Conservation (phyloP, 2,888 invertebrate species). For the Spilarctia lutea region DNA sequence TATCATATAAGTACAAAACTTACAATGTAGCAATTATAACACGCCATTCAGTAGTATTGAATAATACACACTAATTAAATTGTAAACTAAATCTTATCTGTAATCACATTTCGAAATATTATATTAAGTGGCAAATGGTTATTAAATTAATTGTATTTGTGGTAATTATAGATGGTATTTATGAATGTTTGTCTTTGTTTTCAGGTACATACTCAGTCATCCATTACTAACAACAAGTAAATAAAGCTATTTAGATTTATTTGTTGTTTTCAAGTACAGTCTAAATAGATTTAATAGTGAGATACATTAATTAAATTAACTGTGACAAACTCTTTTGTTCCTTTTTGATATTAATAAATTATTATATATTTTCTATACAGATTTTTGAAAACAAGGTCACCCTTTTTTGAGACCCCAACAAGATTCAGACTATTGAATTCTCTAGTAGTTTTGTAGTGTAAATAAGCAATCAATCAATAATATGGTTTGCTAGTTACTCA, state of each 20-base stretch:
- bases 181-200: slow-evolving; percentile 26
- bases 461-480: neutral
- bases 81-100: neutral
- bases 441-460: neutral
- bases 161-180: slow-evolving; percentile 22
- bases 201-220: slow-evolving; percentile 25
- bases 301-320: neutral
- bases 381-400: neutral
- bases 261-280: neutral
- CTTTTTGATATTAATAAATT: neutral
- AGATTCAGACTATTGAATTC: neutral
- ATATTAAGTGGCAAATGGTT: slow-evolving; percentile 43
- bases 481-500: neutral
- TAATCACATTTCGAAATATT: too few relatives aligned
- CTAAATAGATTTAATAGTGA: neutral
- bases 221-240: neutral
- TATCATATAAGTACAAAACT: neutral
- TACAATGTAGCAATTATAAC: neutral
- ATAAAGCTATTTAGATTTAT: too few relatives aligned
- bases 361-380: neutral
- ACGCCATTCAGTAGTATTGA: neutral
- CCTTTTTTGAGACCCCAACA: neutral
- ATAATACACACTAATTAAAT: neutral
- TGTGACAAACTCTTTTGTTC: neutral
- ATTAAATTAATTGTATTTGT: slow-evolving; percentile 34